phyloP scores from a whole-genome alignment of 23 tunicate species.

The Botrylloides violaceus region DNA sequence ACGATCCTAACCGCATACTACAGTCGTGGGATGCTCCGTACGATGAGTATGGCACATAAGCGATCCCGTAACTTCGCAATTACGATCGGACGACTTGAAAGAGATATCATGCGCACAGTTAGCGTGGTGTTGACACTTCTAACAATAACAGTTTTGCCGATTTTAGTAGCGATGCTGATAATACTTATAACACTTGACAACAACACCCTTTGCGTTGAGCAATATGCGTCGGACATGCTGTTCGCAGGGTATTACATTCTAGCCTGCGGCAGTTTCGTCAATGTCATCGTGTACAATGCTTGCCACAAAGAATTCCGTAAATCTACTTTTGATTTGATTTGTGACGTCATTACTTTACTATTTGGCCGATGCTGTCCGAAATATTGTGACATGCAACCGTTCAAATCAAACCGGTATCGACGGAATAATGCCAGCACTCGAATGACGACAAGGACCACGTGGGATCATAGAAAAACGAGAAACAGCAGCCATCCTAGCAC shows the following conservation, averaged over 20 bases:
- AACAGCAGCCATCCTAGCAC: not conserved
- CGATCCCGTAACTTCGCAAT: conserved; percentile 27
- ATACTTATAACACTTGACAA: conserved; percentile 1
- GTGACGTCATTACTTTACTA: conserved; percentile 7
- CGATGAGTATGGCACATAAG: conserved; percentile 51
- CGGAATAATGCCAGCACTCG: not conserved
- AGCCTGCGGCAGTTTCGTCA: conserved; percentile 53
- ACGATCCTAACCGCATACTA: conserved; percentile 49
- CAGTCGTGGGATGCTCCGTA: conserved; percentile 60
- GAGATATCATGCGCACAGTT: conserved; percentile 70
- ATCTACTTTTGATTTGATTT: conserved; percentile 23
- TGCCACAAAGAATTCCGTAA: conserved; percentile 75
- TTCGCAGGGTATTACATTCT: conserved; percentile 38
- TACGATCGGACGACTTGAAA: conserved; percentile 47
- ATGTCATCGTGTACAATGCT: conserved; percentile 78
- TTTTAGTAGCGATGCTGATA: conserved; percentile 38
- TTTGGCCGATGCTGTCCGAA: conserved; percentile 6
- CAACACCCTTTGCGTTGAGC: conserved; percentile 18
- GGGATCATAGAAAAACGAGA: not conserved
- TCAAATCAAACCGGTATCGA: not conserved
- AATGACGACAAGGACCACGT: not conserved
- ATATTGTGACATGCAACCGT: conserved; percentile 1
- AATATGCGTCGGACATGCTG: conserved; percentile 8
- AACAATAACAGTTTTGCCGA: conserved; percentile 59
- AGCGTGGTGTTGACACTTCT: conserved; percentile 46